Evolutionary conservation across 2,888 invertebrate genomes (phyloP), one percentile per base, ranked within the genome.

Genomic region (Cepaea hortensis): DNA sequence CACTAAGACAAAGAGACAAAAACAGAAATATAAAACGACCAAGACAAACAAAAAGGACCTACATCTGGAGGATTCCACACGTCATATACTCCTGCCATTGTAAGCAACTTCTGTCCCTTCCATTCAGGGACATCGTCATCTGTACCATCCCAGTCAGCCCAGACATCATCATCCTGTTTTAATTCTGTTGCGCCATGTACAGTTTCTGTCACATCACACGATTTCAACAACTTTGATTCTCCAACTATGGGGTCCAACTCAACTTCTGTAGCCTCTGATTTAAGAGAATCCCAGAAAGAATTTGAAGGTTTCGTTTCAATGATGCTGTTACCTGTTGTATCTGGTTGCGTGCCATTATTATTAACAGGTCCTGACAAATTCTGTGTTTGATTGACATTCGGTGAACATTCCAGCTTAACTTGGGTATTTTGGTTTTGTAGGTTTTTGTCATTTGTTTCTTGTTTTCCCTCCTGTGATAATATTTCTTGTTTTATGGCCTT

Each of bases 41-140:
- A 55, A 55, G 7, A 55, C 55, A 55, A 70, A 82, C 82, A 68
- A 68, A 23, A 65, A 46, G 20, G 55, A 89, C 91, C 90, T 91
- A 95, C 95, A 90, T 94, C 92, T 61, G 93, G 90, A 79, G 94
- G 93, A 90, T 95, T 95, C 96, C 97, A 97, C 1, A 95, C 94
- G 94, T 96, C 96, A 93, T 96, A 97, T 0, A 97, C 94, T 0
- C 97, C 97, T 82, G 97, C 97, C 95, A 97, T 96, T 90, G 96
- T 96, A 73, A 97, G 93, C 4, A 97, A 95, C 80, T 95, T 90
- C 55, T 91, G 91, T 7, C 89, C 85, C 3, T 23, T 72, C 88
- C 86, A 88, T 6, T 85, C 90, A 81, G 85, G 5, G 70, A 48
- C 48, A 50, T 61, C 72, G 11, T 70, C 61, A 35, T 23, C 55